Conservation (phyloP, 1,140 invertebrate species). For the Dinoponera quadriceps region DNA sequence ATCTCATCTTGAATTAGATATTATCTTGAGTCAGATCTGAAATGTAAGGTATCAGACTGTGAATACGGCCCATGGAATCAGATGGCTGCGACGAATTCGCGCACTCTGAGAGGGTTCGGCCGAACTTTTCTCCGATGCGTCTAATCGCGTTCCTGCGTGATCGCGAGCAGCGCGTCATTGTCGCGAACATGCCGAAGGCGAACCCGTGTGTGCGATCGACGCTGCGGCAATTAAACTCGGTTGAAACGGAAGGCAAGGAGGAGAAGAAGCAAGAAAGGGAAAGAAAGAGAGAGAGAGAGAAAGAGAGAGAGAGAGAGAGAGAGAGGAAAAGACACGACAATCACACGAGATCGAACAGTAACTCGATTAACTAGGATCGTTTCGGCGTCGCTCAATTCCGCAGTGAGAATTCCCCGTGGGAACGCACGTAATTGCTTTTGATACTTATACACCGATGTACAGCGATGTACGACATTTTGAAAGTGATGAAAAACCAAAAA, state of each 20-base stretch:
- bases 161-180: background rate
- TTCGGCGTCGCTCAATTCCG: conserved; percentile 57
- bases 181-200: conserved; percentile 25
- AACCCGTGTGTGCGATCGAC: conserved; percentile 18
- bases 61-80: background rate
- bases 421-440: conserved; percentile 53
- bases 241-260: background rate
- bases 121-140: conserved; percentile 6
- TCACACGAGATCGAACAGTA: conserved; percentile 51
- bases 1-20: too few relatives aligned
- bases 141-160: conserved; percentile 1
- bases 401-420: conserved; percentile 45
- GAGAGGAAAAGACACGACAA: conserved; percentile 48
- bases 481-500: conserved; percentile 38
- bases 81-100: background rate
- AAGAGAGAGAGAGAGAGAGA: conserved; percentile 2
- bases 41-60: too few relatives aligned
- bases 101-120: background rate
- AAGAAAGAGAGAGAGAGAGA: background rate
- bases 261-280: background rate
- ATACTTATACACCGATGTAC: conserved; percentile 54
- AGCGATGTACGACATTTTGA: conserved; percentile 42
- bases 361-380: conserved; percentile 49
- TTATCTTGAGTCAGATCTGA: too few relatives aligned
- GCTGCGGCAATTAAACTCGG: conserved; percentile 37